These are phyloP conservation scores for Phylloscopus whistleri DNA, from an alignment of 2,113 vertebrate genomes.

Conservation along the genomic window DNA sequence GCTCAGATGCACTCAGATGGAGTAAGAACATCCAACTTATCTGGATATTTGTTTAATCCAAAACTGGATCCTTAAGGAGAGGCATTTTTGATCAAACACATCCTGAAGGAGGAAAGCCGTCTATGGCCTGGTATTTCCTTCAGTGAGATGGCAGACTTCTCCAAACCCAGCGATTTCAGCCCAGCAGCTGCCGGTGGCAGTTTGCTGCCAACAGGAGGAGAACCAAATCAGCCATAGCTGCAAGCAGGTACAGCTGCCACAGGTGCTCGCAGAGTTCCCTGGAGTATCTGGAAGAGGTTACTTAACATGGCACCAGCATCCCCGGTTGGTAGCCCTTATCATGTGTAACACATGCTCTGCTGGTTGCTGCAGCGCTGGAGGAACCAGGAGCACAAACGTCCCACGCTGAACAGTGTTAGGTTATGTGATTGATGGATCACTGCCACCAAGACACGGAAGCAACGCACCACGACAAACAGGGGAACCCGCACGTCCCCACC, in stretches of 20 bases:
- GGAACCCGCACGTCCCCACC: fast-evolving
- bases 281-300: neutral
- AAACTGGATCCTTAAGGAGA: neutral
- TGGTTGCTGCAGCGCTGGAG: neutral
- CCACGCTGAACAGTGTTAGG: fast-evolving
- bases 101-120: neutral
- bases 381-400: neutral
- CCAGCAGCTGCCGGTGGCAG: neutral
- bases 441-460: fast-evolving
- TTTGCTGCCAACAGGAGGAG: neutral
- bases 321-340: fast-evolving
- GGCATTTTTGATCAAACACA: neutral
- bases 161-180: neutral
- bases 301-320: fast-evolving
- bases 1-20: neutral
- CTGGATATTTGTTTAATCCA: neutral
- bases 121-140: neutral
- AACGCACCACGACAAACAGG: neutral
- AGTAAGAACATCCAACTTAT: neutral
- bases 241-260: neutral
- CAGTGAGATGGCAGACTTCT: neutral
- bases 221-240: fast-evolving
- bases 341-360: fast-evolving
- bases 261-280: neutral
- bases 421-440: fast-evolving